Conservation (phyloP, 1,140 invertebrate species). For the Saccostrea echinata region DNA sequence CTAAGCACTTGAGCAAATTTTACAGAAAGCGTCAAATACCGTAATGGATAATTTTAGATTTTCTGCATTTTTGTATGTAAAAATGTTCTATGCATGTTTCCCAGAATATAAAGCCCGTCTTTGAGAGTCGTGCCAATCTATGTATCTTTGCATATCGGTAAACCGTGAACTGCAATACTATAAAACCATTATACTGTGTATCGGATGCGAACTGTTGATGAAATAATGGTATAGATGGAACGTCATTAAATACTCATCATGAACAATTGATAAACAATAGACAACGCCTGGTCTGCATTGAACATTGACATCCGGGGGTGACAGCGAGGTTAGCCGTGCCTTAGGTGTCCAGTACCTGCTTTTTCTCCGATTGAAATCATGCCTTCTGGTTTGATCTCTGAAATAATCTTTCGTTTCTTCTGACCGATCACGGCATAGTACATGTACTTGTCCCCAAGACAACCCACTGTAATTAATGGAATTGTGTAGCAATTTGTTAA, state of each 20-base stretch:
- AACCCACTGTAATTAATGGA: conserved; percentile 20
- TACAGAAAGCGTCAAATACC: too few species aligned
- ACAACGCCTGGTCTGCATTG: background rate
- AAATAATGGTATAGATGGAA: conserved; percentile 28
- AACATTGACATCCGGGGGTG: conserved; percentile 3
- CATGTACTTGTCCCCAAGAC: background rate
- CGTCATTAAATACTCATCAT: conserved; percentile 29
- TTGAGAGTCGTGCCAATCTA: too few species aligned
- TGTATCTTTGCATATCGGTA: background rate
- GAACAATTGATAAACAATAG: conserved; percentile 34
- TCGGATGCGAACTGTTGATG: background rate
- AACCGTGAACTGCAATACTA: background rate
- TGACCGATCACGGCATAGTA: background rate
- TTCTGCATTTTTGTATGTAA: too few species aligned
- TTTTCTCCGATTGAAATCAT: background rate
- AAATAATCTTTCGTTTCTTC: conserved; percentile 14
- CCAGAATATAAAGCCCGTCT: too few species aligned
- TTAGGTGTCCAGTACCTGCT: conserved; percentile 2
- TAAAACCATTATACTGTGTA: background rate
- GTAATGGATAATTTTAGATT: too few species aligned
- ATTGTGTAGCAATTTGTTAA: conserved; percentile 11
- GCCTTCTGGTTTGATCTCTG: background rate
- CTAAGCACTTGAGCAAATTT: too few species aligned
- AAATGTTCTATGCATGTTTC: too few species aligned
- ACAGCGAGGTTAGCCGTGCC: background rate